Evolutionary conservation across 1,140 invertebrate genomes (phyloP).

Genomic region (Aphelenchoides fujianensis): DNA sequence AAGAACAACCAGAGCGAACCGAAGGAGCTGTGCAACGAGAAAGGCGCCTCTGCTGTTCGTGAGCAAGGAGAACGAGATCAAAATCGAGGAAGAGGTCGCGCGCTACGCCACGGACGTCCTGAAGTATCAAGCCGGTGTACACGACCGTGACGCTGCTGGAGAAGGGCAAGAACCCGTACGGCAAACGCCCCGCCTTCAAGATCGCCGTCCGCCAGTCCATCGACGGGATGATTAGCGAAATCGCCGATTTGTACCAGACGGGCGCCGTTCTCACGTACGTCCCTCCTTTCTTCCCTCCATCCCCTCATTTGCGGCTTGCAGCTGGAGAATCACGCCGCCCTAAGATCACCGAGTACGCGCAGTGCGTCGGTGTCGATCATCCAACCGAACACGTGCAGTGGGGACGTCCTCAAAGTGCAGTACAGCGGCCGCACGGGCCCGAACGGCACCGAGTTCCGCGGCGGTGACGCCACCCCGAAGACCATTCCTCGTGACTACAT

Average conservation of each 20-base stretch:
- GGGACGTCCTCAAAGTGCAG: background rate
- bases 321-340: too few species aligned
- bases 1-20: background rate
- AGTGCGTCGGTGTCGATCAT: background rate
- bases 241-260: background rate
- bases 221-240: background rate
- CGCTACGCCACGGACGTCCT: background rate
- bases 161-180: background rate
- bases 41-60: background rate
- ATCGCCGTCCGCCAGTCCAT: background rate
- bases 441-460: background rate
- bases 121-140: background rate
- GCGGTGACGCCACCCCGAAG: background rate
- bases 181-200: background rate
- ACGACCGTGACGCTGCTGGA: background rate
- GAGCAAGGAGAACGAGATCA: background rate
- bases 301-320: background rate
- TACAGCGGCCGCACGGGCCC: background rate
- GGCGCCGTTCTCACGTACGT: background rate
- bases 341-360: background rate
- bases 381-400: background rate
- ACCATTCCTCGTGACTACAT: background rate
- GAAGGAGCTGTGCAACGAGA: background rate
- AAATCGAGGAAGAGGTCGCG: background rate
- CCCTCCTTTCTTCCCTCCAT: background rate